Evolutionary conservation across 2,888 invertebrate species (phyloP).

Genomic region (Polietes domitor): DNA sequence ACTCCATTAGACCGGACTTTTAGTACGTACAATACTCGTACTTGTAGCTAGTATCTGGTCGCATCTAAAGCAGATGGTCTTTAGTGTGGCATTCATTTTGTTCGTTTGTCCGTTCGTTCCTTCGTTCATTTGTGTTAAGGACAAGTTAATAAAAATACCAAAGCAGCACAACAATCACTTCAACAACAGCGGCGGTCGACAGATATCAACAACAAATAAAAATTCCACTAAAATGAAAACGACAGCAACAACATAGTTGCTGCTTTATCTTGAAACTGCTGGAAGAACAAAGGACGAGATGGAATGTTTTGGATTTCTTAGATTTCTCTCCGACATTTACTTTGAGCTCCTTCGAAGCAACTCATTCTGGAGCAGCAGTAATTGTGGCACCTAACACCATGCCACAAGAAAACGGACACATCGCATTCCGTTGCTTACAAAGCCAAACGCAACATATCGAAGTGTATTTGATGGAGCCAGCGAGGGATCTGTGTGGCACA

Average conservation of each 20-base stretch:
- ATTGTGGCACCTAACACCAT: neutral
- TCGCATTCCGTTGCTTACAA: conserved; percentile 6
- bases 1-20: conserved; percentile 1
- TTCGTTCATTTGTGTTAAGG: conserved; percentile 46
- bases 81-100: conserved; percentile 30
- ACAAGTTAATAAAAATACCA: conserved; percentile 65
- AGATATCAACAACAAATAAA: conserved; percentile 44
- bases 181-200: conserved; percentile 20
- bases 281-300: conserved; percentile 44
- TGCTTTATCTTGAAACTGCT: conserved; percentile 28
- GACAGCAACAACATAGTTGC: conserved; percentile 38
- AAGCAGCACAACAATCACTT: conserved; percentile 39
- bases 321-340: conserved; percentile 21
- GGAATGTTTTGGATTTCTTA: conserved; percentile 41
- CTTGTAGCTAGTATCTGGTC: conserved; percentile 16
- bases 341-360: neutral
- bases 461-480: conserved; percentile 1
- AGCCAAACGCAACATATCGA: neutral
- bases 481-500: neutral
- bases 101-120: neutral
- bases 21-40: neutral
- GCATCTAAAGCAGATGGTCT: conserved; percentile 52
- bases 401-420: neutral
- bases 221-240: conserved; percentile 48
- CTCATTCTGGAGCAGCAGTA: neutral